A percentile compares a stretch with the other conserved stretches of the same genome.
phyloP scores from a whole-genome alignment of 2,113 vertebrate species.

The Archocentrus centrarchus region DNA sequence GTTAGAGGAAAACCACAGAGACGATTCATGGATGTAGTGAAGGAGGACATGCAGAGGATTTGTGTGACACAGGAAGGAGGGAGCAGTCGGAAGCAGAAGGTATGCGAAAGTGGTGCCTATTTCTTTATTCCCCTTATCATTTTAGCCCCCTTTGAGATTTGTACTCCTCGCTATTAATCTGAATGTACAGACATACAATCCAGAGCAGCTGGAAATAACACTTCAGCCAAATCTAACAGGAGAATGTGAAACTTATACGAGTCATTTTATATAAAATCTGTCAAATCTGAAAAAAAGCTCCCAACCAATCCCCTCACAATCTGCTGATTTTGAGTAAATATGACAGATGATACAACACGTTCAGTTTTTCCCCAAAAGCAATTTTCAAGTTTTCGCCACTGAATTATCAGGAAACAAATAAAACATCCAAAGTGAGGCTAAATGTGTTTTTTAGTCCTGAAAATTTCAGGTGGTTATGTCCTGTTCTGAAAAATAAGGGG shows the following conservation, averaged over 20 bases:
- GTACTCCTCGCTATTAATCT: too few relatives aligned
- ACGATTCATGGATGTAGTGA: too few relatives aligned
- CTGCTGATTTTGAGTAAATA: background rate
- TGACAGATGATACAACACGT: background rate
- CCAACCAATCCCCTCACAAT: background rate
- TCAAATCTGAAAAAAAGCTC: background rate
- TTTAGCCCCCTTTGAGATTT: background rate
- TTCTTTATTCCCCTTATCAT: background rate
- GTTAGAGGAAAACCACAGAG: too few relatives aligned
- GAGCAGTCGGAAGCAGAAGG: too few relatives aligned
- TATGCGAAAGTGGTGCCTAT: background rate
- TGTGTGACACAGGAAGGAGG: too few relatives aligned
- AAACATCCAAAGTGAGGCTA: background rate
- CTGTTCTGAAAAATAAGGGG: background rate
- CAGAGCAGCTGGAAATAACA: background rate
- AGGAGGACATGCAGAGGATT: too few relatives aligned
- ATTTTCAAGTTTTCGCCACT: background rate
- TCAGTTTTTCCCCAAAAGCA: too few relatives aligned
- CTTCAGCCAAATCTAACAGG: background rate
- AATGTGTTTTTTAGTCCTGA: too few relatives aligned
- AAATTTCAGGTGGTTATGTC: too few relatives aligned
- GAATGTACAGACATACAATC: background rate
- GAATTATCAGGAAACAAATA: background rate
- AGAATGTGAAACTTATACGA: fast-evolving
- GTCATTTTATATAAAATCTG: background rate